phyloP scores from a whole-genome alignment of 1,140 invertebrate genomes.

The Nephila pilipes region DNA sequence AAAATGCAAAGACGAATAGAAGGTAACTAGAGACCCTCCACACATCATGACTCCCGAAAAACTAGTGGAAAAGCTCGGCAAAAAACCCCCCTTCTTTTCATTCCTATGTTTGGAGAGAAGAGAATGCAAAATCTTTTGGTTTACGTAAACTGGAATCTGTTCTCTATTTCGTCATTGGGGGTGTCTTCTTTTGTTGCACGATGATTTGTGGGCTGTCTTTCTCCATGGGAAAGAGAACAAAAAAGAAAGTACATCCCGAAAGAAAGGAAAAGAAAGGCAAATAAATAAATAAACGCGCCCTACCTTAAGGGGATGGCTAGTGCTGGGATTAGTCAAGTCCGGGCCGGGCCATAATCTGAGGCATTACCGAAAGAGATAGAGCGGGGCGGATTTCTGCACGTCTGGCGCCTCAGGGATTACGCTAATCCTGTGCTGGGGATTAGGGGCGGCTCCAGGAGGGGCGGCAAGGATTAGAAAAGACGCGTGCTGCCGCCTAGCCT shows the following conservation, averaged over 20 bases:
- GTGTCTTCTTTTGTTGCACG: neutral
- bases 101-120: neutral
- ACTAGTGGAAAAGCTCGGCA: neutral
- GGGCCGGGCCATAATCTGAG: conserved; percentile 42
- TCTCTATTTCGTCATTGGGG: conserved; percentile 30
- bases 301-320: neutral
- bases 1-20: conserved; percentile 12
- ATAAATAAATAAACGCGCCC: conserved; percentile 17
- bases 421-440: conserved; percentile 73
- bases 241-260: neutral
- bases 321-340: conserved; percentile 31
- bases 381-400: conserved; percentile 62
- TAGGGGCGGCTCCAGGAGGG: conserved; percentile 59
- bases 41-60: neutral
- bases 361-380: conserved; percentile 63
- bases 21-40: neutral
- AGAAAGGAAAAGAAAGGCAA: neutral
- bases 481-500: conserved; percentile 68
- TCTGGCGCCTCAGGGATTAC: conserved; percentile 73
- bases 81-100: neutral
- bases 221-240: no score
- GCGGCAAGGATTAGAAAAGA: conserved; percentile 36
- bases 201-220: conserved; percentile 26
- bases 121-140: neutral
- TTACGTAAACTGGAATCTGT: neutral